phyloP scores from a whole-genome alignment of 92 coral and sea anemone species.

The Epizoanthus stellaris region DNA sequence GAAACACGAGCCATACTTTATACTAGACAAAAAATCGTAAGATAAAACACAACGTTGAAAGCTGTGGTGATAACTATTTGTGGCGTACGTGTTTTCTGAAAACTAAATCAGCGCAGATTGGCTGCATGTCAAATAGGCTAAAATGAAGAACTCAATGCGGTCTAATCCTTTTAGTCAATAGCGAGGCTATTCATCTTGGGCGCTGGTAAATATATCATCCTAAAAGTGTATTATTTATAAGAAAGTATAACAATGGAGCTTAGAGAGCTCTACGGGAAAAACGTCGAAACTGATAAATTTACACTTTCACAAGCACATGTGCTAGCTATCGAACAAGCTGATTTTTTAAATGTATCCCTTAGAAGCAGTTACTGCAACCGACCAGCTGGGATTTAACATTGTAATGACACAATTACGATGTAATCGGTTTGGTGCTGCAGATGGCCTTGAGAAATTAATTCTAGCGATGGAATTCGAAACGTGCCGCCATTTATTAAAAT shows the following conservation, averaged over 20 bases:
- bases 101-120: neutral
- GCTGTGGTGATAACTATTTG: too few species aligned
- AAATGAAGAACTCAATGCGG: neutral
- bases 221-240: neutral
- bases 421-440: neutral
- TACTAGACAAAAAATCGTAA: too few species aligned
- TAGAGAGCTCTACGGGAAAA: neutral
- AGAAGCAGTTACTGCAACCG: conserved; percentile 5
- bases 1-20: too few species aligned
- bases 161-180: conserved; percentile 11
- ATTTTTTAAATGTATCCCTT: neutral
- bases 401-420: neutral
- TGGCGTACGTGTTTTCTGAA: neutral
- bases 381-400: neutral
- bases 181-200: conserved; percentile 7
- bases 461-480: conserved; percentile 21
- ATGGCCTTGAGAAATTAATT: neutral
- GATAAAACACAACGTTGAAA: too few species aligned
- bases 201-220: neutral
- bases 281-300: neutral
- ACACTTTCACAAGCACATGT: neutral
- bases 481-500: neutral
- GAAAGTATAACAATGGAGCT: neutral
- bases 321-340: neutral
- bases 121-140: neutral